Evolutionary conservation across 2,797 vertebrate species (phyloP).

Genomic region (Spheniscus humboldti): DNA sequence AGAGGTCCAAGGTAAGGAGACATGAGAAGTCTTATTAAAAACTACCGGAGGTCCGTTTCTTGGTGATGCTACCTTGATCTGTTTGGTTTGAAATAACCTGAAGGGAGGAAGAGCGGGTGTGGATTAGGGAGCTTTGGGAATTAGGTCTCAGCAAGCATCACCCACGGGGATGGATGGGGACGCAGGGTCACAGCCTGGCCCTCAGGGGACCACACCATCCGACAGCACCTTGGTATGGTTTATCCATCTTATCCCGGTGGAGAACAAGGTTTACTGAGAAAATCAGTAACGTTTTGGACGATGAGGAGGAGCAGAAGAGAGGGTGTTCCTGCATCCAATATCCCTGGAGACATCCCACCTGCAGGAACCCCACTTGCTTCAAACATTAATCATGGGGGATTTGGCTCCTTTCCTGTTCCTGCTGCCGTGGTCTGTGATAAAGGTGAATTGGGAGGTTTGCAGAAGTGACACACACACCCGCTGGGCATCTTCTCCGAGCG

Average conservation of each 20-base stretch:
- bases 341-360: background rate
- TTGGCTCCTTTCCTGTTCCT: background rate
- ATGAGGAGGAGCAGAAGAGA: background rate
- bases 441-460: background rate
- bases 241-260: background rate
- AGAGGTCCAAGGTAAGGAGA: constrained; percentile 78
- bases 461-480: background rate
- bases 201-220: background rate
- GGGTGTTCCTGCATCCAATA: accelerated
- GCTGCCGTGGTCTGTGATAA: background rate
- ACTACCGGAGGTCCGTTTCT: background rate
- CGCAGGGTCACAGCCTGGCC: background rate
- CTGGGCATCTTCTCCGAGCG: background rate
- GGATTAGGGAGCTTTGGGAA: background rate
- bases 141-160: background rate
- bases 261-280: background rate
- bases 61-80: background rate
- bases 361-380: background rate
- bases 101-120: background rate
- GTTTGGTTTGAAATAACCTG: background rate
- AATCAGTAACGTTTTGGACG: background rate
- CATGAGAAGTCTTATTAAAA: background rate
- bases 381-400: accelerated
- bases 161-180: background rate
- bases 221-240: background rate